Evolutionary conservation across 2,113 vertebrate species (phyloP), one percentile per base, ranked within the genome.

Genomic region (Hypanus sabinus): DNA sequence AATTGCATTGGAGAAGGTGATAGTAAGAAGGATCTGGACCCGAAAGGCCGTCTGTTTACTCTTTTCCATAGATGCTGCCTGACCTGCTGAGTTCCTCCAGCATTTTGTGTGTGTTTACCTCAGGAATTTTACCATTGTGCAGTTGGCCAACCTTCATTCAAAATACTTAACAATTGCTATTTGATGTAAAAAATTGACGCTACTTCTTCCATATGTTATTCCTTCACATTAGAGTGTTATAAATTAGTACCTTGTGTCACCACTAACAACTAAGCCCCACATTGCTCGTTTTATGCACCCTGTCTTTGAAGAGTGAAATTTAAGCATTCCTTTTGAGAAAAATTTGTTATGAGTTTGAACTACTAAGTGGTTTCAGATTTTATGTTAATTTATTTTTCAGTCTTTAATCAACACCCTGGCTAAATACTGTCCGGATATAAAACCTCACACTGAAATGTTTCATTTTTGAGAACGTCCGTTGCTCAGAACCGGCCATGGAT

Each of bases 261-360:
- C 57, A 22, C 24, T 62, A 14, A 60, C 55, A n/a, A 87, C 27
- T 27, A 27, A 87, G 24, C 55, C 27, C 30, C 60, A 12, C 57
- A 65, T 65, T 62, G 30, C 30, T n/a, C n/a, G 85, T n/a, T 88
- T 88, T 88, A 65, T 88, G 27, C 57, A 88, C 12, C 11, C 60
- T 88, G 22, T 88, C 85, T 88, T 65, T 88, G 57, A 88, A 65
- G 30, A 65, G 57, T 33, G 57, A 88, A 65, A 88, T n/a, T 16
- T 8, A 65, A 88, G 60, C 62, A 65, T 88, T 65, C 57, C 85
- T 88, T 88, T 88, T 88, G 30, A 88, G 85, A 33, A 65, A 85
- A 65, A 62, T 30, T n/a, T 88, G 60, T 83, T 83, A 55, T 62
- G 85, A 88, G 12, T n/a, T 30, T 88, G 57, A 88, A 65, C 57